Evolutionary conservation across 2,797 vertebrate genomes (phyloP), one percentile per base, ranked within the genome.

Genomic region (Sternotherus odoratus): DNA sequence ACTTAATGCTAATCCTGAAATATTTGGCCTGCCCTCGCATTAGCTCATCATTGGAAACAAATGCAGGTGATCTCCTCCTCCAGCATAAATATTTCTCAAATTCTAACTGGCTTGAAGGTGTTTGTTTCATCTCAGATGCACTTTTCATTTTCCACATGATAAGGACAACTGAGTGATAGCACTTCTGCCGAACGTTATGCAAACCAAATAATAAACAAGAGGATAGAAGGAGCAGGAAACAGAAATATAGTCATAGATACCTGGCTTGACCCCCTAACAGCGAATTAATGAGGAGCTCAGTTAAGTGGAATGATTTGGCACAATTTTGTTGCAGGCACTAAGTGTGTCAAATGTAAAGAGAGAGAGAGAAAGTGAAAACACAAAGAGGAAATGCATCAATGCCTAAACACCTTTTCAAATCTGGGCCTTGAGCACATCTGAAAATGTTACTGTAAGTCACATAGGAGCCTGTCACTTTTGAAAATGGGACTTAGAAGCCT

Each of bases 81-180:
- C 78, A 87, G 87, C 69, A 60, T 8, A 12, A 86, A 89, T 19
- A 77, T 46, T 56, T 89, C 81, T n/a, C 75, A 48, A 28, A n/a
- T 75, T 79, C 92, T 5, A 77, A 85, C 28, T 15, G 36, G 85
- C 89, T 39, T 74, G 88, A 46, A 78, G n/a, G 81, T 72, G 84
- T 88, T 93, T 80, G 54, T 88, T 86, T 89, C 79, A 79, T 86
- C 86, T 5, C 79, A 85, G 77, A 54, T 82, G 80, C 81, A 81
- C 90, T 96, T 93, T 96, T 91, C 88, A 91, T 97, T 95, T 82
- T 88, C 28, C 81, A 53, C 36, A 5, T 95, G 86, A 82, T 85
- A 9, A 46, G 86, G 10, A 63, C 63, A 83, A 53, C 10, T 6
- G 82, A 89, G 81, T 0, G 72, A 49, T 26, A 8, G 60, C 39